phyloP scores from a whole-genome alignment of 2,888 invertebrate species.

The Agrotis puta region DNA sequence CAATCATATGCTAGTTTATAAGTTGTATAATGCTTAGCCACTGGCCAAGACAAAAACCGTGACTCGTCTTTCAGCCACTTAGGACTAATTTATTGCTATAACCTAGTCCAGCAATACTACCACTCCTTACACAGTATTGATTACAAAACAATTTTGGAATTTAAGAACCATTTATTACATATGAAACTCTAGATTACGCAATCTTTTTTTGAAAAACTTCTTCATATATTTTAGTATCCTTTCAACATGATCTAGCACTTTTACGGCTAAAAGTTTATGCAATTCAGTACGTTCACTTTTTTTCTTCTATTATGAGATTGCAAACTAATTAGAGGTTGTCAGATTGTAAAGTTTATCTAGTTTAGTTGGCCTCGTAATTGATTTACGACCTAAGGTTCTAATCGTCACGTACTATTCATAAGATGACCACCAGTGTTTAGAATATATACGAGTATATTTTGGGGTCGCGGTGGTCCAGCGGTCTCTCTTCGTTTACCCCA shows the following conservation, averaged over 20 bases:
- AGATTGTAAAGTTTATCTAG: slow-evolving; percentile 4
- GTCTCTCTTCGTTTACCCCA: too few relatives aligned
- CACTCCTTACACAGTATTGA: not conserved
- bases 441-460: too few relatives aligned
- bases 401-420: not conserved
- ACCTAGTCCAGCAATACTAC: not conserved
- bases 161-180: not conserved
- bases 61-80: slow-evolving; percentile 6
- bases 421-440: not conserved
- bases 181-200: not conserved
- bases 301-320: not conserved
- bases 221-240: slow-evolving; percentile 12
- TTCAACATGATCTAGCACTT: slow-evolving; percentile 28
- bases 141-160: slow-evolving; percentile 19
- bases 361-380: not conserved
- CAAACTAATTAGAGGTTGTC: slow-evolving; percentile 34
- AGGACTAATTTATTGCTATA: slow-evolving; percentile 15
- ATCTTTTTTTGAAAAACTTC: slow-evolving; percentile 1
- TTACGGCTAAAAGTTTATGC: slow-evolving; percentile 9
- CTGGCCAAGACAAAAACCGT: not conserved
- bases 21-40: too few relatives aligned
- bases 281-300: slow-evolving; percentile 19
- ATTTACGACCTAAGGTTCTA: not conserved
- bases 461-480: too few relatives aligned
- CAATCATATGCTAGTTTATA: too few relatives aligned